Evolutionary conservation across 2,888 invertebrate genomes (phyloP), one percentile per base, ranked within the genome.

Genomic region (Listrodromus nycthemerus): DNA sequence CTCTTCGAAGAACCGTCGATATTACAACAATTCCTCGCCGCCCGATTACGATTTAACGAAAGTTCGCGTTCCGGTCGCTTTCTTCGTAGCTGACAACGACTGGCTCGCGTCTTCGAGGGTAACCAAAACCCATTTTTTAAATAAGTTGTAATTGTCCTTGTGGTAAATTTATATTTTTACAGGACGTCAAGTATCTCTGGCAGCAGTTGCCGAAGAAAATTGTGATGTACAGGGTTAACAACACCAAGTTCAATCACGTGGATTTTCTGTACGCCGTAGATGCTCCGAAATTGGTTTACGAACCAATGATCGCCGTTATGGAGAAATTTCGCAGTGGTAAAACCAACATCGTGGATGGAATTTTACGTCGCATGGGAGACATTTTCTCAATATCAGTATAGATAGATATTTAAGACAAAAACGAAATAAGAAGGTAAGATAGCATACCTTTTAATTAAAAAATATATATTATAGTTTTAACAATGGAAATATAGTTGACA

Each of bases 11-110:
- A 97, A 97, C 90, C 82, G 94, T 45, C 90, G 91, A 75, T 90
- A 94, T 82, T 97, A 97, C 87, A 96, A 96, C 2, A 94, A 92
- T 0, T 86, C 88, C 0, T 88, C 88, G 0, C 96, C 97, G 0
- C 96, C 96, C 0, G 93, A 94, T 76, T 97, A 97, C 88, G 94
- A 95, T 73, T 50, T 96, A 13, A 93, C 94, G 16, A 95, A 95
- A 80, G 95, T 97, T 69, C 94, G 95, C 7, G 93, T 95, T n/a
- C 96, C 96, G 0, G 88, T 96, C 1, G 95, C 95, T 52, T 90
- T 97, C 52, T 95, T 96, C 86, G 96, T 95, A 89, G 95, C 95
- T 0, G 94, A 95, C 50, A 96, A 97, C 87, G 98, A 98, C 92
- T 96, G 96, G 95, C 92, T 98, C 1, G 95, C 97, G 0, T 95